Evolutionary conservation across 1,140 invertebrate genomes (phyloP), one percentile per base, ranked within the genome.

Genomic region (Himalopsyche phryganea): DNA sequence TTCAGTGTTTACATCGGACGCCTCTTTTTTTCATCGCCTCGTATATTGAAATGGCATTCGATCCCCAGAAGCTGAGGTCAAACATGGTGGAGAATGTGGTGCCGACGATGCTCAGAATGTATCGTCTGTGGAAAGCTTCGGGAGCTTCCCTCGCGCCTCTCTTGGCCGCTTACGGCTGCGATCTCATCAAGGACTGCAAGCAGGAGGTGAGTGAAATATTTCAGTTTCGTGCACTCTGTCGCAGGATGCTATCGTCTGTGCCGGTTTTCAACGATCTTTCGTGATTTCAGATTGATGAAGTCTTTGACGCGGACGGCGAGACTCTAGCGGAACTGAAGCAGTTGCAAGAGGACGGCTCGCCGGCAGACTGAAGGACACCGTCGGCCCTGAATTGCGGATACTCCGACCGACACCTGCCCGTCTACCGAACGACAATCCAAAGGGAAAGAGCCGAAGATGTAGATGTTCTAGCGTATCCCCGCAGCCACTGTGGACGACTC

Each of bases 1-100:
- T 28, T 9, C 9, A 28, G 3, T 28, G 3, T 28, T 28, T 5
- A 28, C 4, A 9, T 5, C 23, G 9, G 23, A 3, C 23, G 23
- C 23, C 4, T 28, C 23, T 3, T 5, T 28, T 28, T 28, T 3
- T 28, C 23, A 28, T 3, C 9, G 23, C 23, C 23, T 28, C 9
- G 23, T 28, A 9, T 5, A 3, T 28, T 28, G 23, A 28, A 15
- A 40, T 5, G 38, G 4, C 7, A 11, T 17, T 17, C 14, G 13
- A 11, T 58, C 58, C 50, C 13, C 50, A 64, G 62, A 64, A 64
- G 50, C 57, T 60, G 50, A 60, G 53, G 47, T 15, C 44, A 36
- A 60, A 58, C 38, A 50, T 56, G 41, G 50, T 60, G 42, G 58
- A 64, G 28, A 58, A 38, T 28, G 58, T 64, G 20, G 58, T 64